A percentile compares a stretch with the other conserved stretches of the same genome.
Conservation (phyloP, 2,888 invertebrate genomes). For the Orthosia gothica region DNA sequence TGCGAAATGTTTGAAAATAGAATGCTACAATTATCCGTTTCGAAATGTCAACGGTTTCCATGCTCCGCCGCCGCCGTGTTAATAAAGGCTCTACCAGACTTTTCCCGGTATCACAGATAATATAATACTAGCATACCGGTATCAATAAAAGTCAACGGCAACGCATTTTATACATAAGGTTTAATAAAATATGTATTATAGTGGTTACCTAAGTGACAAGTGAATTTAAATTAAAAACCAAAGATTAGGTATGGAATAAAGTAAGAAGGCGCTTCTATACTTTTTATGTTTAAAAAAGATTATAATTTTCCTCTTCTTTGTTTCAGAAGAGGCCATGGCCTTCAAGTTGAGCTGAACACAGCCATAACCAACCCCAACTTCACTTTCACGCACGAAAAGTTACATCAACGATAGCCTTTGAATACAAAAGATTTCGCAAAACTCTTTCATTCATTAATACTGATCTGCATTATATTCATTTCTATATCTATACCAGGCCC, state of each 20-base stretch:
- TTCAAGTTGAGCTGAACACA: background rate
- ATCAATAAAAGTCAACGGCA: background rate
- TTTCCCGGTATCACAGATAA: too few species aligned
- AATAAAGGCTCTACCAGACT: background rate
- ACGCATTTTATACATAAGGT: background rate
- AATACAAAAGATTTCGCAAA: background rate
- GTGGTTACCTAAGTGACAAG: background rate
- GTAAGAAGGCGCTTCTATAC: background rate
- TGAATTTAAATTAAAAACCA: background rate
- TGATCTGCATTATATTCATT: too few species aligned
- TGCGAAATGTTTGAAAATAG: conserved; percentile 23
- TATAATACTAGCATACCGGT: too few species aligned
- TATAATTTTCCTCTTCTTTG: background rate
- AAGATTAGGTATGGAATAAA: too few species aligned
- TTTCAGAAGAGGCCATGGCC: background rate
- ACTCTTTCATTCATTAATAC: background rate
- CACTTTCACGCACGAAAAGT: background rate
- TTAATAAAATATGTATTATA: background rate
- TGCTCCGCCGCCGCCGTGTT: background rate
- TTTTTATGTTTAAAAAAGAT: too few species aligned
- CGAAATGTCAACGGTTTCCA: conserved; percentile 15
- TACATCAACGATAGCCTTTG: background rate
- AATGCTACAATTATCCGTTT: conserved; percentile 27
- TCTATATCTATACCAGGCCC: too few species aligned
- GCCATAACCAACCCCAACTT: background rate